Base-by-base conservation (phyloP, 2,797 vertebrate genomes). In the Phataginus tricuspis region DNA sequence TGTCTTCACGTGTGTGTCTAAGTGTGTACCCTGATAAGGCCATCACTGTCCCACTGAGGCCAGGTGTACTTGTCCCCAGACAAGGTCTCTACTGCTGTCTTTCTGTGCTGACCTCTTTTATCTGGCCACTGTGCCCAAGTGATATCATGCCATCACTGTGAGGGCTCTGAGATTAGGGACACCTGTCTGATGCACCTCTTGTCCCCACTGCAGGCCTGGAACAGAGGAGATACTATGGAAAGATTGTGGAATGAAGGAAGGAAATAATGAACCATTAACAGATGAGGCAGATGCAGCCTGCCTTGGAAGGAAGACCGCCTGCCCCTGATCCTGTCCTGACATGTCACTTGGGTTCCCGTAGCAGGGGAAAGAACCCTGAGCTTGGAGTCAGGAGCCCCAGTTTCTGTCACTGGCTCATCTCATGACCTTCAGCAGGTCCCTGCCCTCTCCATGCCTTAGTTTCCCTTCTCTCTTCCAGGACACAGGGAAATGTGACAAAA, bases 1-100 rank as follows among this genome's bases (percentile, higher is more conserved):
- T 29, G 29, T 63, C 51, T 21, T 53, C 6, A 4, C 0, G 34
- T 37, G 37, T 0, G 1, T 31, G 14, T 79, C 14, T 23, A 16
- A 7, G 10, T 23, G 61, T 27, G 59, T 25, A 37, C 45, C 16
- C 61, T 42, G 79, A 23, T 18, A 45, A 11, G 27, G 64, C 59
- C 64, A 9, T 15, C 6, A 0, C n/a, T 45, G 23, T 45, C 78
- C 57, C 51, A 9, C 11, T 1, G 51, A 83, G 55, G 39, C 12
- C 79, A 25, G 9, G 23, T 59, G 23, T 27, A 19, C 8, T 6
- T 13, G 18, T 75, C 42, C 29, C 29, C 12, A 27, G 39, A 59
- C 2, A 1, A 27, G 31, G 31, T 39, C 21, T 53, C 25, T 64
- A 51, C 39, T 23, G 69, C 6, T 72, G 12, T 53, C 64, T 74